Evolutionary conservation across 2,888 invertebrate genomes (phyloP).

Genomic region (Xestia c-nigrum): DNA sequence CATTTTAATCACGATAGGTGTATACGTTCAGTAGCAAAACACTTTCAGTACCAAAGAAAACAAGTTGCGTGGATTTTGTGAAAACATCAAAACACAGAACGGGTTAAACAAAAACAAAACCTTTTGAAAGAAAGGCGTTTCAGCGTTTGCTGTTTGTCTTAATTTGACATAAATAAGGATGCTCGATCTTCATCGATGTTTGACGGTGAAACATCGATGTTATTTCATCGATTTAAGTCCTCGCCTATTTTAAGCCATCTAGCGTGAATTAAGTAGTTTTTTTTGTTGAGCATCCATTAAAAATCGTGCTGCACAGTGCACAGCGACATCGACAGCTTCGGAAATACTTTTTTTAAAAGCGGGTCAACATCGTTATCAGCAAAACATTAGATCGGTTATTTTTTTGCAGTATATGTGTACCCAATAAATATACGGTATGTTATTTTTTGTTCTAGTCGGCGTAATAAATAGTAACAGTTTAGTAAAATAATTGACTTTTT

Average conservation of each 20-base stretch:
- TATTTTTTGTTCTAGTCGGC: background rate
- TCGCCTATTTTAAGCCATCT: background rate
- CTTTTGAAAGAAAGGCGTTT: background rate
- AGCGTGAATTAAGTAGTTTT: too few species aligned
- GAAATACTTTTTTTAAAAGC: background rate
- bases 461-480: background rate
- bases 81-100: background rate
- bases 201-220: background rate
- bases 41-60: background rate
- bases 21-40: background rate
- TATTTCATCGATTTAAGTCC: background rate
- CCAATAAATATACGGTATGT: too few species aligned
- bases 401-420: too few species aligned
- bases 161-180: background rate
- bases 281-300: background rate
- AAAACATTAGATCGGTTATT: too few species aligned
- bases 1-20: conserved; percentile 15
- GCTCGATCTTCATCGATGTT: background rate
- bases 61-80: background rate
- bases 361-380: too few species aligned
- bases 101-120: background rate
- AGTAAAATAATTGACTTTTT: too few species aligned
- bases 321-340: background rate
- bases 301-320: background rate
- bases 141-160: background rate